phyloP scores from a whole-genome alignment of 30 jellyfish, hydroid and myxozoan genomes.

The Calvadosia cruxmelitensis region DNA sequence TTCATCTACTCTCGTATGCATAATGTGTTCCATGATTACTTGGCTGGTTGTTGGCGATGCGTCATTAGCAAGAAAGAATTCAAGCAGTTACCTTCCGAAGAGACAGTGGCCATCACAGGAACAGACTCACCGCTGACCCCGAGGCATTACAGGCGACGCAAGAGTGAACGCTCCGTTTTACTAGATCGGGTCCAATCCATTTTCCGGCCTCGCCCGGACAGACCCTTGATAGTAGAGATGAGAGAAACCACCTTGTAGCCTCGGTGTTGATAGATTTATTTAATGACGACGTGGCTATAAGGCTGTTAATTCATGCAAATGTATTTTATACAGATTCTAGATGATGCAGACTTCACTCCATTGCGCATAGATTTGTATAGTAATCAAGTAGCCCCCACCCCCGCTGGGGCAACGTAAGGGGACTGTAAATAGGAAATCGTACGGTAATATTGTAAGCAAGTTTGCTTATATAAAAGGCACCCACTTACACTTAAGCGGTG shows the following conservation, averaged over 20 bases:
- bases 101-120: neutral
- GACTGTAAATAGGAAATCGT: too few relatives aligned
- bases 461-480: too few relatives aligned
- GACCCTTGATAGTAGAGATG: neutral
- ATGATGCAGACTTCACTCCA: too few relatives aligned
- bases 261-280: too few relatives aligned
- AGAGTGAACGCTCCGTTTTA: neutral
- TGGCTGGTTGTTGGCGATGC: neutral
- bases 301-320: too few relatives aligned
- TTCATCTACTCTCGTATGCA: conserved; percentile 80
- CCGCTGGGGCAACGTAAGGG: too few relatives aligned
- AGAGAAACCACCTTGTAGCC: neutral
- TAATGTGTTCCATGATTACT: conserved; percentile 4
- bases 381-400: too few relatives aligned
- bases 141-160: neutral
- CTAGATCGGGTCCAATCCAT: neutral
- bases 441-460: too few relatives aligned
- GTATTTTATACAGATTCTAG: too few relatives aligned
- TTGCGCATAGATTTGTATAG: too few relatives aligned
- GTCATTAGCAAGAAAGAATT: neutral
- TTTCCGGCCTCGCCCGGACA: neutral
- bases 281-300: too few relatives aligned
- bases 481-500: too few relatives aligned
- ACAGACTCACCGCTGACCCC: neutral
- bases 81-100: neutral